These are phyloP conservation scores for Listrodromus nycthemerus DNA, from an alignment of 2,888 invertebrate genomes.

Conservation along the genomic window DNA sequence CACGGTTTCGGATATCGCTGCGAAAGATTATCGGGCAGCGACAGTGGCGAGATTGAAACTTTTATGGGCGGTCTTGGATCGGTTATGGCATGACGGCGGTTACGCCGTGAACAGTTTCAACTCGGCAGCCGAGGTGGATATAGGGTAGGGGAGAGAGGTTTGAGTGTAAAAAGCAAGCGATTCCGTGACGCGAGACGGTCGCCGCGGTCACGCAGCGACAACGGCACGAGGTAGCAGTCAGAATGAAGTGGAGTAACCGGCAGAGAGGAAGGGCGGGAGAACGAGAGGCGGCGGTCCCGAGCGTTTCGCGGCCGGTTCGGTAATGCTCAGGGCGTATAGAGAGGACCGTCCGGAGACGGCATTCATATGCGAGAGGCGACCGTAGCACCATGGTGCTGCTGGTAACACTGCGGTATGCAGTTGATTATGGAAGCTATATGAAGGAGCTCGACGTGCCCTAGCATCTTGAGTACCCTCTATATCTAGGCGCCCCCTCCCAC, in stretches of 20 bases:
- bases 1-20: neutral
- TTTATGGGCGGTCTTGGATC: constrained; percentile 47
- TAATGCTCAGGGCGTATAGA: constrained; percentile 49
- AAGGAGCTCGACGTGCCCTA: constrained; percentile 84
- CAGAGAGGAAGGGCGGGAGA: constrained; percentile 10
- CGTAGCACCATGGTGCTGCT: constrained; percentile 76
- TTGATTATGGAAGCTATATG: constrained; percentile 84
- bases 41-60: constrained; percentile 54
- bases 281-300: constrained; percentile 24
- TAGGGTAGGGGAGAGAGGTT: neutral
- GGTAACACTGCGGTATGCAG: constrained; percentile 84
- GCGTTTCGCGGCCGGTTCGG: constrained; percentile 45
- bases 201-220: constrained; percentile 38
- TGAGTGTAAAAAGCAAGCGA: constrained; percentile 59
- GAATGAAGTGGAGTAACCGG: constrained; percentile 35
- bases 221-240: constrained; percentile 38
- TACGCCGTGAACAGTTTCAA: constrained; percentile 58
- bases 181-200: constrained; percentile 42
- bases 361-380: constrained; percentile 82
- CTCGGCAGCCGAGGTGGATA: constrained; percentile 48
- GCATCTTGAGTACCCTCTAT: constrained; percentile 83
- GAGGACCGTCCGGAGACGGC: constrained; percentile 72
- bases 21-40: constrained; percentile 9
- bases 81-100: constrained; percentile 36
- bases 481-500: constrained; percentile 66